Evolutionary conservation across 2,888 invertebrate species (phyloP).

Genomic region (Ormyrus thymus): DNA sequence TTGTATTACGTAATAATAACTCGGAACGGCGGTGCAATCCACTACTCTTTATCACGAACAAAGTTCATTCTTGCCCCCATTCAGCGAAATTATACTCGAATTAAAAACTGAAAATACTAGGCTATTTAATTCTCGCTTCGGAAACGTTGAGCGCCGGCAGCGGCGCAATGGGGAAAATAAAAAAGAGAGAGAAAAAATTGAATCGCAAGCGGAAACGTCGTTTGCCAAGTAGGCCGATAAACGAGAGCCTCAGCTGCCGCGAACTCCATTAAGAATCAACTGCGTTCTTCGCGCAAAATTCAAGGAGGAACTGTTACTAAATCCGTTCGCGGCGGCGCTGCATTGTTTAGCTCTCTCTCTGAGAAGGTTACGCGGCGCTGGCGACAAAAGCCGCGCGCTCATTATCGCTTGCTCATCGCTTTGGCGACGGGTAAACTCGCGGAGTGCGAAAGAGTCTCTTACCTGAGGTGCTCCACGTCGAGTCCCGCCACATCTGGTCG

Average conservation of each 20-base stretch:
- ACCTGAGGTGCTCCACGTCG: constrained; percentile 95
- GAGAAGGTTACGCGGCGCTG: too few species aligned
- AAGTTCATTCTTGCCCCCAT: too few species aligned
- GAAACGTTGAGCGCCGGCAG: too few species aligned
- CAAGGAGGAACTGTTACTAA: not conserved
- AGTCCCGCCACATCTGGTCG: constrained; percentile 94
- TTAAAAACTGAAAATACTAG: not conserved
- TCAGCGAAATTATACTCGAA: not conserved
- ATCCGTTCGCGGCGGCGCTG: too few species aligned
- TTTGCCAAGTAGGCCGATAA: constrained; percentile 26
- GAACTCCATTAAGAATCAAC: constrained; percentile 14
- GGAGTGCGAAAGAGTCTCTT: constrained; percentile 55
- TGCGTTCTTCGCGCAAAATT: constrained; percentile 7
- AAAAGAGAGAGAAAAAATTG: not conserved
- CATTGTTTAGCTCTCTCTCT: too few species aligned
- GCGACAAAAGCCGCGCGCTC: too few species aligned
- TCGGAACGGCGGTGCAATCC: too few species aligned
- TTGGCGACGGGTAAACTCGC: too few species aligned
- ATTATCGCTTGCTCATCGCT: too few species aligned
- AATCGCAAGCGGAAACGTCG: not conserved
- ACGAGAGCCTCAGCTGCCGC: not conserved
- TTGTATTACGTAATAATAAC: too few species aligned
- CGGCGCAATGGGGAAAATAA: too few species aligned
- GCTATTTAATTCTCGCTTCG: too few species aligned
- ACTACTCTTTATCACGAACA: not conserved